Percentiles rank a stretch among this genome's conserved stretches.
These are phyloP conservation scores for Triops cancriformis DNA, from an alignment of 1,140 invertebrate genomes.

Conservation along the genomic window DNA sequence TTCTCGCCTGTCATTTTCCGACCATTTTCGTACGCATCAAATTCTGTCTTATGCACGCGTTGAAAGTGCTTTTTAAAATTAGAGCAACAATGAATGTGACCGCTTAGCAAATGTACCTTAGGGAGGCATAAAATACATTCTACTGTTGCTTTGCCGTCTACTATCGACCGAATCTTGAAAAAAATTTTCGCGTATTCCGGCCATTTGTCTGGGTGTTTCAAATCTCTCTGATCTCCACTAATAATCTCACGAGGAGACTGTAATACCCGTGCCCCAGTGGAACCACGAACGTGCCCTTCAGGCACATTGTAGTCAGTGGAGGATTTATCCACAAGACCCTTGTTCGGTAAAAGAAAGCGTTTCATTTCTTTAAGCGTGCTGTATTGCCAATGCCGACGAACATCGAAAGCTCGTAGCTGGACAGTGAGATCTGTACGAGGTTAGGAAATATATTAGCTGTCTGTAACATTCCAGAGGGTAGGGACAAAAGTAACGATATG, in stretches of 20 bases:
- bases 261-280: neutral
- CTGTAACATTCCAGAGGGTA: neutral
- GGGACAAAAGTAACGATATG: no score
- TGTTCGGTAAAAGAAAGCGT: neutral
- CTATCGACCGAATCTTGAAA: neutral
- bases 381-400: neutral
- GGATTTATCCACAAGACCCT: neutral
- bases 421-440: neutral
- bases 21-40: neutral
- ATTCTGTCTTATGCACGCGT: neutral
- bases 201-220: neutral
- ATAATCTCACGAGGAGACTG: neutral
- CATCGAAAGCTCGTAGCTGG: neutral
- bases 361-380: neutral
- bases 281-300: neutral
- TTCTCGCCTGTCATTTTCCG: neutral
- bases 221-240: neutral
- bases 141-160: neutral
- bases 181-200: neutral
- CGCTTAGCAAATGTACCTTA: neutral
- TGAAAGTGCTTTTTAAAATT: neutral
- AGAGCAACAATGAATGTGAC: neutral
- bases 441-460: neutral
- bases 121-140: neutral
- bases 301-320: neutral